phyloP scores from a whole-genome alignment of 2,888 invertebrate species.

The Lasioglossum pauxillum region DNA sequence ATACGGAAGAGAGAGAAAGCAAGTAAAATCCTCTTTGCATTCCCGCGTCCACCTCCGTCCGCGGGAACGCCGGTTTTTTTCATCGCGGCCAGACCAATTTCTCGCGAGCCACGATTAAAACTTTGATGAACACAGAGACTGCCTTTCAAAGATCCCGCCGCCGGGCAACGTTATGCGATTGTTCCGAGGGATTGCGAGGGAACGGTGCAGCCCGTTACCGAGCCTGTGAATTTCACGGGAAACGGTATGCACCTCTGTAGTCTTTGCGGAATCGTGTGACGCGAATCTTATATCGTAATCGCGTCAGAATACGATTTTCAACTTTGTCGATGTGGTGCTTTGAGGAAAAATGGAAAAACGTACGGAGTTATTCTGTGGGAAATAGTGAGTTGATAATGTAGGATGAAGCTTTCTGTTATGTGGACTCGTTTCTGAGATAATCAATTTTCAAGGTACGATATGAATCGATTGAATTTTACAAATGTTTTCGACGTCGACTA shows the following conservation, averaged over 20 bases:
- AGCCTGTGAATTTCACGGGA: not conserved
- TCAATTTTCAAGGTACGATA: not conserved
- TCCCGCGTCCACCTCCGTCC: not conserved
- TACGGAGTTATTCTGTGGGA: not conserved
- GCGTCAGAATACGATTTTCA: not conserved
- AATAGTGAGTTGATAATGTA: not conserved
- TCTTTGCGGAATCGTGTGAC: not conserved
- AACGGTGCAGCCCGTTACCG: not conserved
- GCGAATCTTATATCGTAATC: not conserved
- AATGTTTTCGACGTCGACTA: not conserved
- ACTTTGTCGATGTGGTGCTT: not conserved
- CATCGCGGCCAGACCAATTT: not conserved
- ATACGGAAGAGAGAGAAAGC: not conserved
- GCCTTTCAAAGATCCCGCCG: not conserved
- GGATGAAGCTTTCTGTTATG: not conserved
- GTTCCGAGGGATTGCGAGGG: not conserved
- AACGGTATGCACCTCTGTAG: not conserved
- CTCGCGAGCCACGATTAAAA: conserved; percentile 14
- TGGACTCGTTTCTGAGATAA: not conserved
- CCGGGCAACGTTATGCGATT: not conserved
- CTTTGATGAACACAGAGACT: not conserved
- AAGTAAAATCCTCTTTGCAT: conserved; percentile 17
- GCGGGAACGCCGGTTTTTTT: not conserved
- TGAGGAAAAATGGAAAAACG: not conserved
- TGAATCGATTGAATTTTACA: not conserved